Percentiles rank a stretch among this genome's conserved stretches.
Evolutionary conservation across 2,113 vertebrate genomes (phyloP).

Genomic region (Zapus hudsonius): DNA sequence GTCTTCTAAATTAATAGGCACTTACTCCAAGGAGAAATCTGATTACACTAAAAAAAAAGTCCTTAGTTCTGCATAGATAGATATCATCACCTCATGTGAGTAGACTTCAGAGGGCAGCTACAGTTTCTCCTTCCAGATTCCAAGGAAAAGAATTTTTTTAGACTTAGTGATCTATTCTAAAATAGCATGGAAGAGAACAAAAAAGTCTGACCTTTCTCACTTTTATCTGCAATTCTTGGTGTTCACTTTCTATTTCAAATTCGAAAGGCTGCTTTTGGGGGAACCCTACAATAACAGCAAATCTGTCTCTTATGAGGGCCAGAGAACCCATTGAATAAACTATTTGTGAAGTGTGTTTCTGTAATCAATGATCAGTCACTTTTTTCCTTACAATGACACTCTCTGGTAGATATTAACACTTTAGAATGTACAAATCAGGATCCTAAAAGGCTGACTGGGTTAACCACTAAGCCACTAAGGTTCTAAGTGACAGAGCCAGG

Average conservation of each 20-base stretch:
- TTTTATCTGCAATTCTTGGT: neutral
- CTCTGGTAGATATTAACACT: neutral
- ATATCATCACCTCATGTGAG: neutral
- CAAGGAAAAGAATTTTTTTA: neutral
- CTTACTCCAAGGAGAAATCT: constrained; percentile 50
- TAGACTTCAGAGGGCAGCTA: neutral
- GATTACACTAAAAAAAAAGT: neutral
- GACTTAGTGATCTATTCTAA: constrained; percentile 42
- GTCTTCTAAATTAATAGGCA: constrained; percentile 41
- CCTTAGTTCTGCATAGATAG: neutral
- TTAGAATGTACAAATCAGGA: constrained; percentile 6
- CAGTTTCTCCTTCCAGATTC: constrained; percentile 11
- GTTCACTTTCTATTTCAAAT: constrained; percentile 2
- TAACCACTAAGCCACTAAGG: neutral
- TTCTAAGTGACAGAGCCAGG: neutral
- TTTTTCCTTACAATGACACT: neutral
- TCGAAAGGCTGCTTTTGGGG: neutral
- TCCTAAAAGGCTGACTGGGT: neutral
- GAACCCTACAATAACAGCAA: neutral
- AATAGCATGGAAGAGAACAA: neutral
- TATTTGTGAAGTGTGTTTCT: constrained; percentile 36
- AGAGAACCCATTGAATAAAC: constrained; percentile 35
- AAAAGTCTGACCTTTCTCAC: neutral
- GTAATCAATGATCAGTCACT: neutral
- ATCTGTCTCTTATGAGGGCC: constrained; percentile 6